Evolutionary conservation across 2,113 vertebrate genomes (phyloP).

Genomic region (Phaethon lepturus): DNA sequence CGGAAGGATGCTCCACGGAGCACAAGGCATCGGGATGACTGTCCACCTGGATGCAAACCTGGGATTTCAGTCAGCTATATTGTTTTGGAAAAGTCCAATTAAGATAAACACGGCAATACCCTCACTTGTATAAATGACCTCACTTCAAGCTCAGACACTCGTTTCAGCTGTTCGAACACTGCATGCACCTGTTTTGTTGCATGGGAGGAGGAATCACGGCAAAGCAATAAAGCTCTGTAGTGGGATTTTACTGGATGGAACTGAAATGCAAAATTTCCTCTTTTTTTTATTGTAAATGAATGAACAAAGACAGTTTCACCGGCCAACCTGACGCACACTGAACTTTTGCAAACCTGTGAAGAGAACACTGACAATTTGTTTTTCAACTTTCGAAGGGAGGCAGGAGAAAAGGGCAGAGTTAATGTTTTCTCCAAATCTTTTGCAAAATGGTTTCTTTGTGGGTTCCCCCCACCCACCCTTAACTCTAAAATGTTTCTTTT

Average conservation of each 20-base stretch:
- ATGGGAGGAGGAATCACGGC: not conserved
- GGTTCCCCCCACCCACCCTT: too few species aligned
- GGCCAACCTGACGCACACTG: not conserved
- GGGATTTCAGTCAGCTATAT: not conserved
- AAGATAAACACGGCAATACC: not conserved
- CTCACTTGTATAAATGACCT: not conserved
- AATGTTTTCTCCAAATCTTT: slow-evolving; percentile 49
- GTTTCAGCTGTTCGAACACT: not conserved
- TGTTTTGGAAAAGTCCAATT: not conserved
- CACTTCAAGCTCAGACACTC: not conserved
- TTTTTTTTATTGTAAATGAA: not conserved
- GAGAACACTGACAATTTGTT: slow-evolving; percentile 24
- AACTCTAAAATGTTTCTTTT: not conserved
- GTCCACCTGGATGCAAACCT: not conserved
- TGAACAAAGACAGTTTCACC: not conserved
- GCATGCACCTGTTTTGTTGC: not conserved
- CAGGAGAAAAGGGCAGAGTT: not conserved
- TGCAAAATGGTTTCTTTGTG: slow-evolving; percentile 46
- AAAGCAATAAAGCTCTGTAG: not conserved
- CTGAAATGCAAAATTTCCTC: not conserved
- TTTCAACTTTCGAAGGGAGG: not conserved
- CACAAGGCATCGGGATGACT: not conserved
- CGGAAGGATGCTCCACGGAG: not conserved
- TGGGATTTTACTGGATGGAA: not conserved
- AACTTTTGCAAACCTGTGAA: not conserved